phyloP scores from a whole-genome alignment of 2,113 vertebrate species.

The Choloepus hoffmanni region DNA sequence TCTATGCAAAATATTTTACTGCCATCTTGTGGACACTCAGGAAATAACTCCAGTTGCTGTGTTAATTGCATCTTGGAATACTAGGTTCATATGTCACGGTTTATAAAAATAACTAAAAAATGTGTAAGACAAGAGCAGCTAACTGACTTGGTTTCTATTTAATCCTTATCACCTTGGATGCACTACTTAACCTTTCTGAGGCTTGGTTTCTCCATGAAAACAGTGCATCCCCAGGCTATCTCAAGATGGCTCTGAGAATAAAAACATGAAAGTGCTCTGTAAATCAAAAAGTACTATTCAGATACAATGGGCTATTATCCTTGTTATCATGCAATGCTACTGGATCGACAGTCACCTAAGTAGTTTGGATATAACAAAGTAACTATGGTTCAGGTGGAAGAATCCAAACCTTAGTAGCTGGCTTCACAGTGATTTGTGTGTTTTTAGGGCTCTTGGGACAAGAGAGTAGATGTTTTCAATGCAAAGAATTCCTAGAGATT shows the following conservation, averaged over 20 bases:
- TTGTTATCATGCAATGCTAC: not conserved
- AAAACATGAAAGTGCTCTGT: not conserved
- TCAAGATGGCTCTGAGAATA: not conserved
- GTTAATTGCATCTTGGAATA: not conserved
- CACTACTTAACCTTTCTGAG: not conserved
- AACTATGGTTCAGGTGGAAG: not conserved
- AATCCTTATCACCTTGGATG: not conserved
- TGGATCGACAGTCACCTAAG: not conserved
- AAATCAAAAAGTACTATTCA: not conserved
- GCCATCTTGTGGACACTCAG: slow-evolving; percentile 82
- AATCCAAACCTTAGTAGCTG: not conserved
- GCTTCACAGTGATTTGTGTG: not conserved
- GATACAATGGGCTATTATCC: not conserved
- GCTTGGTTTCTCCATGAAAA: not conserved
- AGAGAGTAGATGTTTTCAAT: not conserved
- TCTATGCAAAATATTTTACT: slow-evolving; percentile 37
- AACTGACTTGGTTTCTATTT: not conserved
- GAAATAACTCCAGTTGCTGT: not conserved
- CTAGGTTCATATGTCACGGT: not conserved
- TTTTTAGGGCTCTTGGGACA: not conserved
- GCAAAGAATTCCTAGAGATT: not conserved
- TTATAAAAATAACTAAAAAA: not conserved
- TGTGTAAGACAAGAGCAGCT: not conserved
- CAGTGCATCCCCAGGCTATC: not conserved
- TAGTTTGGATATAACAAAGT: not conserved